Conservation (phyloP, 2,888 invertebrate species). For the Meghimatium bilineatum region DNA sequence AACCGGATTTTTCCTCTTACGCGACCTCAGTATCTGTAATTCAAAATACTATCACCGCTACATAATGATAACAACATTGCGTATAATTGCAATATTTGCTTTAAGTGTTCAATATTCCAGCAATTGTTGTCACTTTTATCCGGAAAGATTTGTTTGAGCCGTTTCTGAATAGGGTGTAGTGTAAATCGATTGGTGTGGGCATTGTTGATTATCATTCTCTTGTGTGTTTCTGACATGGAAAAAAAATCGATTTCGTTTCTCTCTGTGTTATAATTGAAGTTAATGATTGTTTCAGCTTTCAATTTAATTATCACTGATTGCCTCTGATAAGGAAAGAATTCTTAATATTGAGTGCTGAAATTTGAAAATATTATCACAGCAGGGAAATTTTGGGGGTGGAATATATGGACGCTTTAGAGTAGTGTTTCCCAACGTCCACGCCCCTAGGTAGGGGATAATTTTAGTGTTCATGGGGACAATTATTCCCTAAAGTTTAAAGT, state of each 20-base stretch:
- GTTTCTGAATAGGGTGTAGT: neutral
- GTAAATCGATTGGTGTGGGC: neutral
- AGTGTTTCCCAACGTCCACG: too few relatives aligned
- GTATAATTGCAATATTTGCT: neutral
- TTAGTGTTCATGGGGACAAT: too few relatives aligned
- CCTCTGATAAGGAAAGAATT: neutral
- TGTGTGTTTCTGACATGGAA: neutral
- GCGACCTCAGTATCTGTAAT: neutral
- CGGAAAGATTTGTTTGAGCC: neutral
- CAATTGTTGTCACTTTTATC: neutral
- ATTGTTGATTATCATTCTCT: conserved; percentile 1
- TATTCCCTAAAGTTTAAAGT: too few relatives aligned
- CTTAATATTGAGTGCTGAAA: too few relatives aligned
- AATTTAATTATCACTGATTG: neutral
- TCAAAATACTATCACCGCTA: neutral
- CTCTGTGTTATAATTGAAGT: neutral
- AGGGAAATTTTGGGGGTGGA: too few relatives aligned
- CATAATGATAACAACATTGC: too few relatives aligned
- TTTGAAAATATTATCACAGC: too few relatives aligned
- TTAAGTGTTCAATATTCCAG: neutral
- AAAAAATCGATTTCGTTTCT: conserved; percentile 11
- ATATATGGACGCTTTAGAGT: too few relatives aligned
- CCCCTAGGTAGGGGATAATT: too few relatives aligned
- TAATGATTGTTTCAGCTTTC: neutral
- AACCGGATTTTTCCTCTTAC: neutral